These are phyloP conservation scores for Actinostola sp. DNA, from an alignment of 92 coral and sea anemone species.

Conservation along the genomic window DNA sequence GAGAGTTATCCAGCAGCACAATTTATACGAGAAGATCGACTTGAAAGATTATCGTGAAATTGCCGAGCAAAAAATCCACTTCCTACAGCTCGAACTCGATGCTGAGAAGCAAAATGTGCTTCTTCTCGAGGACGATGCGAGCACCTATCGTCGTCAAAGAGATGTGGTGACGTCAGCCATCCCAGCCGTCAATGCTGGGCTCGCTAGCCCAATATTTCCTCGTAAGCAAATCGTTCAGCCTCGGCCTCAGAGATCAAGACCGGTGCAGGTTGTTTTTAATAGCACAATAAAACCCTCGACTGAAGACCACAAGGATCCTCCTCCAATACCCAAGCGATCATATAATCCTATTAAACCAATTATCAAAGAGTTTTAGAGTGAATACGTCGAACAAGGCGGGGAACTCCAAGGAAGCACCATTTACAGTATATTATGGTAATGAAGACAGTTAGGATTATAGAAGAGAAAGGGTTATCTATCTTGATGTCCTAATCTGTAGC, in stretches of 20 bases:
- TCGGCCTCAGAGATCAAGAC: conserved; percentile 23
- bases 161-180: background rate
- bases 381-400: too few species aligned
- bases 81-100: conserved; percentile 18
- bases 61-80: conserved; percentile 27
- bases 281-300: conserved; percentile 18
- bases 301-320: background rate
- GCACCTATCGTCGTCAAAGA: conserved; percentile 4
- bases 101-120: conserved; percentile 11
- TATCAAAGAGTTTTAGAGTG: conserved; percentile 22
- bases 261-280: conserved; percentile 18
- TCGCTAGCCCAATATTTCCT: conserved; percentile 31
- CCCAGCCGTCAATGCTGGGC: conserved; percentile 24
- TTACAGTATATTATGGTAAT: background rate
- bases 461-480: too few species aligned
- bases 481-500: too few species aligned
- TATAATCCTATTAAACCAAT: conserved; percentile 29
- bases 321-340: conserved; percentile 22
- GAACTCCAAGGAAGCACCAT: too few species aligned
- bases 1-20: conserved; percentile 27
- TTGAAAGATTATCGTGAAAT: conserved; percentile 44
- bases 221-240: conserved; percentile 34
- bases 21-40: conserved; percentile 29
- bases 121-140: conserved; percentile 24
- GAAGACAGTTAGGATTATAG: too few species aligned